These are phyloP conservation scores for Lates japonicus DNA, from an alignment of 2,797 vertebrate species.

Conservation along the genomic window DNA sequence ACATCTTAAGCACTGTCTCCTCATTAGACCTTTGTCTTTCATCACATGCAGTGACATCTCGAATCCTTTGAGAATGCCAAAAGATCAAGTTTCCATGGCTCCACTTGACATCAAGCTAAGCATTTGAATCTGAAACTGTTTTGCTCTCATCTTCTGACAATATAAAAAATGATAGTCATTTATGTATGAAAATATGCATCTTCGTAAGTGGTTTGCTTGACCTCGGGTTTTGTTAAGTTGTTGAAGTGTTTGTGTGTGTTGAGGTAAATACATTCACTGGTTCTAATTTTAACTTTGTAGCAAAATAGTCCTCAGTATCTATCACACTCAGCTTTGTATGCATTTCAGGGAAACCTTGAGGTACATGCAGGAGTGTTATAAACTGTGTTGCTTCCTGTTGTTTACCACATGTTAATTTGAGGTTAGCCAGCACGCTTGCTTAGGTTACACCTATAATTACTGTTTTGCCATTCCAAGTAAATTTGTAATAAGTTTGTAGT, in stretches of 20 bases:
- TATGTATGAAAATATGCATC: not conserved
- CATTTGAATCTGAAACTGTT: not conserved
- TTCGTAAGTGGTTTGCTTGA: not conserved
- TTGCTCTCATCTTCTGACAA: not conserved
- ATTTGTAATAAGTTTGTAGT: not conserved
- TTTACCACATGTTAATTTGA: not conserved
- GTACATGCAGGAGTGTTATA: too few relatives aligned
- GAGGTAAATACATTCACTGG: not conserved
- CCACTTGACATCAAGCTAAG: slow-evolving; percentile 1
- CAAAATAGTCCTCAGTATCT: not conserved
- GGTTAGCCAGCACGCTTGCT: not conserved
- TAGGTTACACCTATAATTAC: not conserved
- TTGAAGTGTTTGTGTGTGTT: not conserved
- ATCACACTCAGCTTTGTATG: not conserved
- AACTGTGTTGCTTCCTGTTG: too few relatives aligned
- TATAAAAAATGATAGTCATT: not conserved
- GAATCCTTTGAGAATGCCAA: not conserved
- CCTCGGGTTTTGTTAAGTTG: not conserved
- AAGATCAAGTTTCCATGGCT: slow-evolving; percentile 5
- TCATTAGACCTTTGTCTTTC: slow-evolving; percentile 26
- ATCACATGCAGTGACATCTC: slow-evolving; percentile 17
- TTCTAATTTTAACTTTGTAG: not conserved
- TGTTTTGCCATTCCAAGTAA: too few relatives aligned
- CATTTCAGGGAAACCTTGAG: too few relatives aligned
- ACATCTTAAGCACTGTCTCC: not conserved